Evolutionary conservation across 1,140 invertebrate genomes (phyloP), one percentile per base, ranked within the genome.

Genomic region (Triops longicaudatus): DNA sequence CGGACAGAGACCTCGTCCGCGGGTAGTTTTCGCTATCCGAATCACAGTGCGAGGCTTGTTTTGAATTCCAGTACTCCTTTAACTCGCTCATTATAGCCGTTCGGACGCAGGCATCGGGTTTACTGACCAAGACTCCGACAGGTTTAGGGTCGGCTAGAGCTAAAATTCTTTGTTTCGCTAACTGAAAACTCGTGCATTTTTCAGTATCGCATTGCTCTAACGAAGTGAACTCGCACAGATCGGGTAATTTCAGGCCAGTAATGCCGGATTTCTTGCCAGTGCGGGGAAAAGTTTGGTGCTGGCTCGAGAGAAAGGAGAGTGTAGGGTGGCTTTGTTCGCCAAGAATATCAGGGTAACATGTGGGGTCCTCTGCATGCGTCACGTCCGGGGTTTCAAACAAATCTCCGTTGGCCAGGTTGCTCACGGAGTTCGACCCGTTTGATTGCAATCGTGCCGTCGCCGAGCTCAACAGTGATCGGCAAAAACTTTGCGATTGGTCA

Each of bases 401-500:
- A 17, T 63, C 9, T 22, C 14, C 17, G 50, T 17, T 22, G 17
- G 50, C 17, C 22, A 63, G 7, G 50, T 63, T 14, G 2, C 50
- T 22, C 50, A 63, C 22, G 14, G 50, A 63, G 50, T 22, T 44
- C 14, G 44, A 12, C 26, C 11, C 28, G n/a, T 41, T 44, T 7
- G 74, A 28, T 10, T 28, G 74, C 26, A 75, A 44, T 41, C 74
- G 27, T 4, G 44, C 74, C 17, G 74, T 75, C 9, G 74, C 74
- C 10, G 74, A 41, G 22, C 22, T 44, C 26, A 75, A 31, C 14
- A 75, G 28, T 10, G 27, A 41, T 11, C 74, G 26, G 26, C 74
- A 75, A 44, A 75, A 75, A 75, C 44, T 28, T 11, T 75, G 74
- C 26, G 26, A 28, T 9, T 42, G 14, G 17, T 75, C 74, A 5